Conservation (phyloP, 2,888 invertebrate genomes). For the Eupeodes latifasciatus region DNA sequence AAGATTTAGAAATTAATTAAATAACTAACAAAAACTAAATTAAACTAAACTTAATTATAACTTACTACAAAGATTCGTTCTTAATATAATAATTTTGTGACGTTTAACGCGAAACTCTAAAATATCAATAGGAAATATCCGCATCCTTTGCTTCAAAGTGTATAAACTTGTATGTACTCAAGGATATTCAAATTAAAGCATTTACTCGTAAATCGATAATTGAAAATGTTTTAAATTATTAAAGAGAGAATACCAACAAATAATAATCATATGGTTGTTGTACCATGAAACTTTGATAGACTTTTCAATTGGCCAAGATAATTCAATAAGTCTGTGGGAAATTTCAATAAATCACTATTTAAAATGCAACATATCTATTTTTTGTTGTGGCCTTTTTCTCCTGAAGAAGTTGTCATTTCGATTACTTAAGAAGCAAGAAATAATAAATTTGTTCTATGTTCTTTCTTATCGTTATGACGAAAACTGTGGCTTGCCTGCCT, state of each 20-base stretch:
- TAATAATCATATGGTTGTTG: background rate
- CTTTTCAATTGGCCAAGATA: background rate
- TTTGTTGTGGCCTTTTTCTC: too few species aligned
- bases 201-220: background rate
- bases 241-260: background rate
- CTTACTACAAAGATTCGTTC: constrained; percentile 81
- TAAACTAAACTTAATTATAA: background rate
- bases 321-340: background rate
- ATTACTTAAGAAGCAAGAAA: too few species aligned
- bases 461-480: too few species aligned
- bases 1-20: too few species aligned
- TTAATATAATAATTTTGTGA: constrained; percentile 79
- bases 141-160: background rate
- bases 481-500: too few species aligned
- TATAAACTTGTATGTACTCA: background rate
- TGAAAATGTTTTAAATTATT: background rate
- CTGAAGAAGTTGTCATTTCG: too few species aligned
- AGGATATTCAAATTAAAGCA: background rate
- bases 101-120: constrained; percentile 50
- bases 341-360: background rate
- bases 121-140: constrained; percentile 42
- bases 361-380: background rate
- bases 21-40: too few species aligned
- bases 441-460: too few species aligned
- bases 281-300: background rate